Conservation (phyloP, 2,797 vertebrate species). For the Mormyrops boulengeri region DNA sequence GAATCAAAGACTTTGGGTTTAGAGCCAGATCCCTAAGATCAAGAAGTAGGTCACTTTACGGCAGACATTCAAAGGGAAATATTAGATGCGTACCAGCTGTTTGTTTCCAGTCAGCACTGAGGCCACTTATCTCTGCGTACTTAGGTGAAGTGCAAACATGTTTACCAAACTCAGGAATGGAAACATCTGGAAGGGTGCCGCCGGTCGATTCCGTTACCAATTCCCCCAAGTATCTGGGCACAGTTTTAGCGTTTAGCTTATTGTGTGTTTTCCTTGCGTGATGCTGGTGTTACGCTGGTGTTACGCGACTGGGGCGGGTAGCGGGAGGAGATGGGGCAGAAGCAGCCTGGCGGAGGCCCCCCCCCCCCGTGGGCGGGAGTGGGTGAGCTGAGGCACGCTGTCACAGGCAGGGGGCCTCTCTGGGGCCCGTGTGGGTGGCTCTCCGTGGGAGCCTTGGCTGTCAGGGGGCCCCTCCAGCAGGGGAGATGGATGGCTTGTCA, state of each 20-base stretch:
- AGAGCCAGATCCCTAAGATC: slow-evolving; percentile 2
- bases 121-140: neutral
- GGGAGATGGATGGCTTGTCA: neutral
- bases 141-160: neutral
- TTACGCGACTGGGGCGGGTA: neutral
- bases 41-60: neutral
- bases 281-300: neutral
- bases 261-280: neutral
- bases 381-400: neutral
- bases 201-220: neutral
- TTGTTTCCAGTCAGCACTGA: neutral
- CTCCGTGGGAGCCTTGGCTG: neutral
- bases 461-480: neutral
- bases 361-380: neutral
- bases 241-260: neutral
- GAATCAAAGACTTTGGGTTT: slow-evolving; percentile 19
- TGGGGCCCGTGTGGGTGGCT: neutral
- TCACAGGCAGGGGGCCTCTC: neutral
- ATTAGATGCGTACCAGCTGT: slow-evolving; percentile 18
- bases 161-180: neutral
- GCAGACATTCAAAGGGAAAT: slow-evolving; percentile 12
- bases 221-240: neutral
- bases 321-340: neutral
- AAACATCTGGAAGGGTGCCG: slow-evolving; percentile 15
- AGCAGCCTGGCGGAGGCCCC: neutral